Evolutionary conservation across 2,888 invertebrate genomes (phyloP).

Genomic region (Phortica okadai): DNA sequence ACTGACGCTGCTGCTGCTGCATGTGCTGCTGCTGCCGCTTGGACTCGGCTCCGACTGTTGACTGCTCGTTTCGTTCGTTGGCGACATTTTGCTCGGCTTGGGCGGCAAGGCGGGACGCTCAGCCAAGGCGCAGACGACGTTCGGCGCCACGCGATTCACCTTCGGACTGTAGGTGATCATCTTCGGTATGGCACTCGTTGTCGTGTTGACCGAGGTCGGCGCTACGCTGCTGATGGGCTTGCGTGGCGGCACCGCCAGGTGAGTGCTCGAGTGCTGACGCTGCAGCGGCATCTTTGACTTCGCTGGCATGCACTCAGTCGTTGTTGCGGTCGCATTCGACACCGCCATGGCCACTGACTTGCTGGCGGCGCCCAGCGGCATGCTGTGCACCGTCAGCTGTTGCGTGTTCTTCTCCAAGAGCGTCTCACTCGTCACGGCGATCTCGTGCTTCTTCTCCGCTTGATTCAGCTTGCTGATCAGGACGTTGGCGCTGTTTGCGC

Average conservation of each 20-base stretch:
- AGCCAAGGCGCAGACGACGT: conserved; percentile 57
- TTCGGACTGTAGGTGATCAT: conserved; percentile 76
- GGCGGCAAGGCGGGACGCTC: conserved; percentile 88
- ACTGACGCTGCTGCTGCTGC: conserved; percentile 21
- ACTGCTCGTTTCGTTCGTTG: conserved; percentile 52
- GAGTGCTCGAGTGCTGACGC: conserved; percentile 50
- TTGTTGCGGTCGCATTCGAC: conserved; percentile 54
- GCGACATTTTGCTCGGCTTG: conserved; percentile 83
- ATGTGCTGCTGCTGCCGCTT: conserved; percentile 31
- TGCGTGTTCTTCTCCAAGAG: conserved; percentile 71
- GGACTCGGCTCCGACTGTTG: conserved; percentile 1
- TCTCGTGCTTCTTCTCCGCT: conserved; percentile 62
- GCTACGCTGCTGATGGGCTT: conserved; percentile 93
- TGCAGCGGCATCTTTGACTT: conserved; percentile 74
- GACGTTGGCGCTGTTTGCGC: conserved; percentile 57
- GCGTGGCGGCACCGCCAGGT: conserved; percentile 78
- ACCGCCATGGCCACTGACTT: conserved; percentile 74
- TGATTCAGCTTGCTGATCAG: conserved; percentile 66
- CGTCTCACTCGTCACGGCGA: conserved; percentile 71
- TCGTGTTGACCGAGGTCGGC: conserved; percentile 81
- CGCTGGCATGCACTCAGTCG: conserved; percentile 38
- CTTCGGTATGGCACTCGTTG: conserved; percentile 70
- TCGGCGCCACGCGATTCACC: conserved; percentile 77
- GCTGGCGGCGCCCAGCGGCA: conserved; percentile 77
- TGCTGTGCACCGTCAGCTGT: conserved; percentile 79